These are phyloP conservation scores for Phalera bucephala DNA, from an alignment of 2,888 invertebrate species.

Conservation along the genomic window DNA sequence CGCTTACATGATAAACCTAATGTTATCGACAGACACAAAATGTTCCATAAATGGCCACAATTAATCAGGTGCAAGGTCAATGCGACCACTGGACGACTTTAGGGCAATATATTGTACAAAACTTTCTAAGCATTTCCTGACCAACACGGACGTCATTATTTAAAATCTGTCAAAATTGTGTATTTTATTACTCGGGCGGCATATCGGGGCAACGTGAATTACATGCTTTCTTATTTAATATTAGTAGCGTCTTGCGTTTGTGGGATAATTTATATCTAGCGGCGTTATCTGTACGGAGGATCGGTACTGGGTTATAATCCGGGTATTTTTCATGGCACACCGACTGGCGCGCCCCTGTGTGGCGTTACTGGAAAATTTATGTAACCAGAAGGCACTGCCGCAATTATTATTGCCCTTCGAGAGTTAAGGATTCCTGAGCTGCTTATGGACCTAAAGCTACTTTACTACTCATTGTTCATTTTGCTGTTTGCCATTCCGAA, in stretches of 20 bases:
- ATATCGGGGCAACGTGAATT: constrained; percentile 76
- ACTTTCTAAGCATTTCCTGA: constrained; percentile 78
- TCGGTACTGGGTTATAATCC: constrained; percentile 80
- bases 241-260: constrained; percentile 78
- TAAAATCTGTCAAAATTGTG: constrained; percentile 80
- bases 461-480: constrained; percentile 7
- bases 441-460: constrained; percentile 1
- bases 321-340: constrained; percentile 76
- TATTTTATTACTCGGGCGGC: constrained; percentile 73
- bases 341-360: constrained; percentile 45
- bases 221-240: constrained; percentile 82
- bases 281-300: constrained; percentile 69
- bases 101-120: constrained; percentile 54
- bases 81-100: constrained; percentile 57
- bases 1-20: constrained; percentile 17
- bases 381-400: constrained; percentile 57
- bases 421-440: constrained; percentile 17
- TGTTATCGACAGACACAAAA: constrained; percentile 28
- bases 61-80: constrained; percentile 52
- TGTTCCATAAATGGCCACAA: constrained; percentile 38
- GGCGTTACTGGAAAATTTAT: constrained; percentile 68
- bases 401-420: constrained; percentile 65
- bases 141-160: constrained; percentile 77
- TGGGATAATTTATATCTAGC: constrained; percentile 78
- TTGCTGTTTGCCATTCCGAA: constrained; percentile 14